These are phyloP conservation scores for Chionoecetes opilio DNA, from an alignment of 1,140 invertebrate species.

Conservation along the genomic window DNA sequence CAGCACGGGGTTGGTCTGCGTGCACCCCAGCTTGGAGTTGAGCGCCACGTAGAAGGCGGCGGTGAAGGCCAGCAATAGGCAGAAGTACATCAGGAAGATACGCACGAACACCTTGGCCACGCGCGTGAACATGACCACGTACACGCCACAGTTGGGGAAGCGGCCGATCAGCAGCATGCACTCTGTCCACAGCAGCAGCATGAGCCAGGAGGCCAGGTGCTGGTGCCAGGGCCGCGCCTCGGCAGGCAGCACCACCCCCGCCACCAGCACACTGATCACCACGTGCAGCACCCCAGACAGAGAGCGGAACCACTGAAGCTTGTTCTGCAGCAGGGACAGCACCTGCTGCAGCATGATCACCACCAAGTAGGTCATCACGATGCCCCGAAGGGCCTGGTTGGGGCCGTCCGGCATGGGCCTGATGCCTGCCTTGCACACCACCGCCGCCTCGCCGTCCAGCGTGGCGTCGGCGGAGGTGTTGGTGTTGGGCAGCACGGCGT, in stretches of 20 bases:
- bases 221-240: slow-evolving; percentile 83
- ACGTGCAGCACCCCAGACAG: slow-evolving; percentile 78
- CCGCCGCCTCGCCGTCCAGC: background rate
- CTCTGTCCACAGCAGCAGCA: slow-evolving; percentile 86
- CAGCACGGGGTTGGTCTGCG: slow-evolving; percentile 84
- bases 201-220: slow-evolving; percentile 85
- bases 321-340: slow-evolving; percentile 73
- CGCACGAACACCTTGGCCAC: slow-evolving; percentile 81
- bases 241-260: slow-evolving; percentile 62
- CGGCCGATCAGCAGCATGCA: slow-evolving; percentile 85
- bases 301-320: slow-evolving; percentile 73
- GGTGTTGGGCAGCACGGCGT: background rate
- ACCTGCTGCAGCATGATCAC: slow-evolving; percentile 70
- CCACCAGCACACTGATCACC: slow-evolving; percentile 78
- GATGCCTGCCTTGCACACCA: background rate
- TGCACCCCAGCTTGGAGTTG: slow-evolving; percentile 82
- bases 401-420: background rate
- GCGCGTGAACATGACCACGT: slow-evolving; percentile 81
- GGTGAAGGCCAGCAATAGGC: slow-evolving; percentile 86
- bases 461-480: background rate
- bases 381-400: slow-evolving; percentile 36
- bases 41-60: slow-evolving; percentile 86
- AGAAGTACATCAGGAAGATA: slow-evolving; percentile 85
- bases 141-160: slow-evolving; percentile 82
- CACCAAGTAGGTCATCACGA: slow-evolving; percentile 66